Base-by-base conservation (phyloP, 2,113 vertebrate genomes). In the Crotalus horridus region DNA sequence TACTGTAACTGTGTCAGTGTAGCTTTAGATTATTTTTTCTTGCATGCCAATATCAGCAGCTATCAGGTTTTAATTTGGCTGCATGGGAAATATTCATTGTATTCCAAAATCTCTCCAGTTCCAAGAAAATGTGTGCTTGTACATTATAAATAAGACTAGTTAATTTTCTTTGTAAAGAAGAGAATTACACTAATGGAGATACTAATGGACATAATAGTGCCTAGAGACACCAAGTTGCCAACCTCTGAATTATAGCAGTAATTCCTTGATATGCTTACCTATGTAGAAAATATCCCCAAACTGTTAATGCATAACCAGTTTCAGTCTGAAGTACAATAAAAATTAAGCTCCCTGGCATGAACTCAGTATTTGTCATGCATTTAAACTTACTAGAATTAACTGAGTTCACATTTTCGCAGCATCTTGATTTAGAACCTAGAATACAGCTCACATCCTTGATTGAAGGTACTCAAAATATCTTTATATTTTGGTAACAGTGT, bases 401-500 rank as follows among this genome's bases (percentile, higher is more conserved):
- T 89, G 21, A 89, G 5, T 58, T 89, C 33, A 59, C 2, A 24
- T 89, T 59, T 54, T 59, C 20, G 88, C 39, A 39, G n/a, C n/a
- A 59, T 89, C 33, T 24, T 12, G 13, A 91, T 0, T 1, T 91
- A 89, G 94, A 92, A 59, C 5, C 15, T 48, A 3, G 69, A 55
- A 33, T 7, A 85, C n/a, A 89, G 94, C 56, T 8, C 29, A 86
- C 64, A 55, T 29, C 24, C 88, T 92, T 53, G 26, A 56, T 24
- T 81, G 74, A 81, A 43, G 2, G 74, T 81, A 88, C 15, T 69
- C 23, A 92, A 81, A 91, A 86, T 94, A 93, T 13, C 59, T n/a
- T 55, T 87, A 48, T 88, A 88, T 88, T 92, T 88, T 39, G 48
- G 87, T 55, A 81, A n/a, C 33, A 85, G 55, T 23, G 20, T 56